Evolutionary conservation across 2,113 vertebrate genomes (phyloP).

Genomic region (Haemorhous mexicanus): DNA sequence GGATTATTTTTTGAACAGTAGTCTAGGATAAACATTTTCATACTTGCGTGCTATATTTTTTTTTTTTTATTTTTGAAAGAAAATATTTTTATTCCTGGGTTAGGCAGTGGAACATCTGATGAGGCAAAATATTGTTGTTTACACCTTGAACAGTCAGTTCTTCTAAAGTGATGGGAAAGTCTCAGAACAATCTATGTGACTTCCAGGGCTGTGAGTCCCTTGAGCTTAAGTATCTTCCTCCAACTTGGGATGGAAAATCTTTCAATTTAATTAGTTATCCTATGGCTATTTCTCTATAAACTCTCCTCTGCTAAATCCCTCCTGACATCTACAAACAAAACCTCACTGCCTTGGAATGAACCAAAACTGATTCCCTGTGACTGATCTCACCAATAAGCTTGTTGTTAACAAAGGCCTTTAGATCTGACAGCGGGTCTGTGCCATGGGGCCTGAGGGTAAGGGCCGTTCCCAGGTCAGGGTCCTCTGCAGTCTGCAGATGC

Average conservation of each 20-base stretch:
- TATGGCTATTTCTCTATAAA: slow-evolving; percentile 62
- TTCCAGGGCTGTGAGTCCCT: not conserved
- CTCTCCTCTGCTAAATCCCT: slow-evolving; percentile 52
- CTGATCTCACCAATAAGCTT: slow-evolving; percentile 64
- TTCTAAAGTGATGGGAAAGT: not conserved
- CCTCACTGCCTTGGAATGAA: slow-evolving; percentile 64
- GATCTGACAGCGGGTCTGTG: slow-evolving; percentile 50
- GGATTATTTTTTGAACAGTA: not conserved
- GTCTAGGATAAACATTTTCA: not conserved
- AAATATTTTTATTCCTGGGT: not conserved
- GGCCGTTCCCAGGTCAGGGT: slow-evolving; percentile 60
- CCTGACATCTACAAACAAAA: slow-evolving; percentile 61
- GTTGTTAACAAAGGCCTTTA: slow-evolving; percentile 57
- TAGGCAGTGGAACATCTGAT: not conserved
- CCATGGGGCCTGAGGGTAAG: slow-evolving; percentile 60
- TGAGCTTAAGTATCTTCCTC: not conserved
- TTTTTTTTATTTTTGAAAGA: not conserved
- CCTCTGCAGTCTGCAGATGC: slow-evolving; percentile 48
- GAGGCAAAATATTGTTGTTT: not conserved
- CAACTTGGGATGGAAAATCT: slow-evolving; percentile 26
- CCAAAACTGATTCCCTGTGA: slow-evolving; percentile 60
- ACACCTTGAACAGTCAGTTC: not conserved
- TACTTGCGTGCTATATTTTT: not conserved
- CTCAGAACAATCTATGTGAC: not conserved
- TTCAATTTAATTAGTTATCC: slow-evolving; percentile 61